Conservation (phyloP, 2,888 invertebrate species). For the Aphidius colemani region DNA sequence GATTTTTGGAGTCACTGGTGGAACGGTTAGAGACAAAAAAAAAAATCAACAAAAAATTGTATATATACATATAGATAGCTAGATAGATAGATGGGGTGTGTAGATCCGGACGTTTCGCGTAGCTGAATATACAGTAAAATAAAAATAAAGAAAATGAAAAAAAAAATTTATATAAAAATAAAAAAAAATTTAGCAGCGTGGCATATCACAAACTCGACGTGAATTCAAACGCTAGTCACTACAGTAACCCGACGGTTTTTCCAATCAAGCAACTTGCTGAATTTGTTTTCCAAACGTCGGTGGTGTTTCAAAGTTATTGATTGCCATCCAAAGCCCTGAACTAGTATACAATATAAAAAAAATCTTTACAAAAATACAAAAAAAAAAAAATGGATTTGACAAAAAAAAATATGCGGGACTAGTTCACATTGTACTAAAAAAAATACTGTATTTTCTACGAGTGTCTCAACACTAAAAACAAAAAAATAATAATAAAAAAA, state of each 20-base stretch:
- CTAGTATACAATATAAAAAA: no score
- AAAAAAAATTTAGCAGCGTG: not conserved
- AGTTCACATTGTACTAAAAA: no score
- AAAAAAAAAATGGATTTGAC: no score
- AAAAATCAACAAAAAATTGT: not conserved
- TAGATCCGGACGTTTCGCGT: constrained; percentile 9
- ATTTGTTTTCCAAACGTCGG: constrained; percentile 45
- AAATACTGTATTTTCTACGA: no score
- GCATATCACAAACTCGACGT: constrained; percentile 31
- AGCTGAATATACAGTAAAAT: not conserved
- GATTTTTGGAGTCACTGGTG: no score
- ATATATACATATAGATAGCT: constrained; percentile 7
- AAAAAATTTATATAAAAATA: not conserved
- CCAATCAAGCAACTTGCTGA: constrained; percentile 51
- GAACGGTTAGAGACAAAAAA: no score
- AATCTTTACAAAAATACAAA: no score
- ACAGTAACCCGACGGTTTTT: constrained; percentile 39
- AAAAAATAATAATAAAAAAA: no score
- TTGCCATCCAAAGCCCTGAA: constrained; percentile 40
- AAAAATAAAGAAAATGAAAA: not conserved
- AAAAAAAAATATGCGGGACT: no score
- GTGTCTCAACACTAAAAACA: no score
- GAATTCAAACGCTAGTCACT: constrained; percentile 40
- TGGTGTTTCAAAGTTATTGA: constrained; percentile 49
- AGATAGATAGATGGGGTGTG: constrained; percentile 15